These are phyloP conservation scores for Sturnus vulgaris DNA, from an alignment of 2,113 vertebrate species.

Conservation along the genomic window DNA sequence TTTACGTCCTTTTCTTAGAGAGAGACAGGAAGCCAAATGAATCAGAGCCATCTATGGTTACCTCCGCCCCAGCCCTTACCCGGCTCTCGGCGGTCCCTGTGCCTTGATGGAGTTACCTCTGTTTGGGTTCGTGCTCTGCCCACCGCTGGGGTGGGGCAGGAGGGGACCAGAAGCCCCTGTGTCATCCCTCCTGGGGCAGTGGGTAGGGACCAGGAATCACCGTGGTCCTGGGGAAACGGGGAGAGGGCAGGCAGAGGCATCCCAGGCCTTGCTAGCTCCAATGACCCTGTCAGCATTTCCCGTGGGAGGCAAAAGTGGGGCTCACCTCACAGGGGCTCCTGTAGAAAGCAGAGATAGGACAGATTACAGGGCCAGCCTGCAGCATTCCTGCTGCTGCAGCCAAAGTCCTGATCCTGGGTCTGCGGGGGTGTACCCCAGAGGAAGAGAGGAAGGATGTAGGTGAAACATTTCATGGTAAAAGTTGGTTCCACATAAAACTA, in stretches of 20 bases:
- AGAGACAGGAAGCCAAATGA: conserved; percentile 68
- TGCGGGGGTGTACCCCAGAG: neutral
- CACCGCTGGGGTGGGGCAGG: fast-evolving
- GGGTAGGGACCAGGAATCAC: neutral
- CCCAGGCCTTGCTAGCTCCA: neutral
- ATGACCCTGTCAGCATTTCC: fast-evolving
- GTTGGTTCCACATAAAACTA: neutral
- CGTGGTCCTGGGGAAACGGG: fast-evolving
- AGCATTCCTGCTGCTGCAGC: neutral
- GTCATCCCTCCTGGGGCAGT: neutral
- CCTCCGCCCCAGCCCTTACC: neutral
- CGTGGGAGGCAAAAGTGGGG: fast-evolving
- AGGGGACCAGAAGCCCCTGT: neutral
- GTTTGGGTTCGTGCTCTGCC: neutral
- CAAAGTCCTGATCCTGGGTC: neutral
- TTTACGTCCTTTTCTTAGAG: conserved; percentile 69
- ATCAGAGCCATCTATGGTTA: conserved; percentile 31
- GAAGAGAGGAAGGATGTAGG: neutral
- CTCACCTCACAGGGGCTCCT: neutral
- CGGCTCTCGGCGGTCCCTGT: neutral
- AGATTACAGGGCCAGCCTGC: neutral
- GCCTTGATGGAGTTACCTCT: neutral
- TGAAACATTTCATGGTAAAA: neutral
- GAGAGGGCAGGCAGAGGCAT: neutral
- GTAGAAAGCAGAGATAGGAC: neutral